phyloP scores from a whole-genome alignment of 1,140 invertebrate genomes.

The Eupristina koningsbergeri region DNA sequence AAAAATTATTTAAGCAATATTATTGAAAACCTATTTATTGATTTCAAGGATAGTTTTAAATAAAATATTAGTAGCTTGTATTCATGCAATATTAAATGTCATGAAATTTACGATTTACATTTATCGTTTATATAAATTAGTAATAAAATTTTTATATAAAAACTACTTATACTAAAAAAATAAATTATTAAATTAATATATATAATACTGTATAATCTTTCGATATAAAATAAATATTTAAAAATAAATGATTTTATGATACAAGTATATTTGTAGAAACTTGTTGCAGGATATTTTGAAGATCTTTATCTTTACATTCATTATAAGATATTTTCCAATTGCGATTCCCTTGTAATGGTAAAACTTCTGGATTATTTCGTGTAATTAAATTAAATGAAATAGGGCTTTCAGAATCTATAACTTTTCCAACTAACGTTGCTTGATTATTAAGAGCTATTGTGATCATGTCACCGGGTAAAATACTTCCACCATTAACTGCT shows the following conservation, averaged over 20 bases:
- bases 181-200: constrained; percentile 18
- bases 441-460: constrained; percentile 45
- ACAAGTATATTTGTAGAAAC: constrained; percentile 14
- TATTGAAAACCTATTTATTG: too few relatives aligned
- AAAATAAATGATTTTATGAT: neutral
- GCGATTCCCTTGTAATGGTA: constrained; percentile 3
- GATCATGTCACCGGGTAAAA: constrained; percentile 52
- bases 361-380: neutral
- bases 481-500: constrained; percentile 31
- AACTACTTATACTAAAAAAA: constrained; percentile 19
- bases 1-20: too few relatives aligned
- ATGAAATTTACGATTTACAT: neutral
- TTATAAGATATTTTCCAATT: constrained; percentile 32
- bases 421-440: constrained; percentile 40
- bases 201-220: neutral
- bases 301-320: constrained; percentile 35
- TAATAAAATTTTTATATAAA: constrained; percentile 29
- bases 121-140: neutral
- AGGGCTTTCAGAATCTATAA: constrained; percentile 42
- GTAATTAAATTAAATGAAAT: constrained; percentile 50
- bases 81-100: neutral
- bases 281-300: constrained; percentile 24
- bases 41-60: too few relatives aligned
- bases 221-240: neutral
- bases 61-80: neutral